A percentile compares a stretch with the other conserved stretches of the same genome.
Conservation (phyloP, 2,888 invertebrate genomes). For the Amiota communis region DNA sequence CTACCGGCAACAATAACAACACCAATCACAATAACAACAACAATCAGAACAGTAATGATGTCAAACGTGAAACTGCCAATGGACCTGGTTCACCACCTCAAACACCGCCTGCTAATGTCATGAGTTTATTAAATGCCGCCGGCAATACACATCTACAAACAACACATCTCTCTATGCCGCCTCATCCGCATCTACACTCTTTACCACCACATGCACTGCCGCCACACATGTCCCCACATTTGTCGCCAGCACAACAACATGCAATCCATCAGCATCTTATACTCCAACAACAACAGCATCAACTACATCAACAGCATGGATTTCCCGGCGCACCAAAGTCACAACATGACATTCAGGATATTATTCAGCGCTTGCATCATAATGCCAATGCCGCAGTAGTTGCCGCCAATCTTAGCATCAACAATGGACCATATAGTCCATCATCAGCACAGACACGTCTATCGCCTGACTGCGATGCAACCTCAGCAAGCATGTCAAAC, state of each 20-base stretch:
- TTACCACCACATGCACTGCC: slow-evolving; percentile 38
- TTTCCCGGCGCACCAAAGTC: slow-evolving; percentile 59
- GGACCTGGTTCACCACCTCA: slow-evolving; percentile 68
- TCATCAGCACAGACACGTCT: slow-evolving; percentile 61
- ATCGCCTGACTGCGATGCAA: slow-evolving; percentile 51
- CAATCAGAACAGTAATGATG: slow-evolving; percentile 39
- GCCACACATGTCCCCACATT: slow-evolving; percentile 55
- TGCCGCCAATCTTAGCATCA: slow-evolving; percentile 44
- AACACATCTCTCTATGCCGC: slow-evolving; percentile 48
- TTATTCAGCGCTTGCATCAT: slow-evolving; percentile 69
- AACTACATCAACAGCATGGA: slow-evolving; percentile 43
- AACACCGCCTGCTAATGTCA: slow-evolving; percentile 58
- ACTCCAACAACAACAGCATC: slow-evolving; percentile 52
- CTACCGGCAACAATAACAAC: slow-evolving; percentile 44
- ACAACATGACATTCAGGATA: slow-evolving; percentile 70
- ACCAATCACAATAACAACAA: slow-evolving; percentile 42
- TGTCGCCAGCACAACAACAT: slow-evolving; percentile 66
- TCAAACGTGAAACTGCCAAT: slow-evolving; percentile 54
- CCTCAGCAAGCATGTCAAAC: slow-evolving; percentile 38
- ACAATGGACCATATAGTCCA: slow-evolving; percentile 60
- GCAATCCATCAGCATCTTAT: slow-evolving; percentile 67
- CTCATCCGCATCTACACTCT: slow-evolving; percentile 48
- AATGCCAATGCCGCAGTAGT: slow-evolving; percentile 64
- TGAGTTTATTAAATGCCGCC: slow-evolving; percentile 33
- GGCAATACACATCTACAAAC: slow-evolving; percentile 35